Evolutionary conservation across 1,140 invertebrate species (phyloP).

Genomic region (Atopsyche davidsoni): DNA sequence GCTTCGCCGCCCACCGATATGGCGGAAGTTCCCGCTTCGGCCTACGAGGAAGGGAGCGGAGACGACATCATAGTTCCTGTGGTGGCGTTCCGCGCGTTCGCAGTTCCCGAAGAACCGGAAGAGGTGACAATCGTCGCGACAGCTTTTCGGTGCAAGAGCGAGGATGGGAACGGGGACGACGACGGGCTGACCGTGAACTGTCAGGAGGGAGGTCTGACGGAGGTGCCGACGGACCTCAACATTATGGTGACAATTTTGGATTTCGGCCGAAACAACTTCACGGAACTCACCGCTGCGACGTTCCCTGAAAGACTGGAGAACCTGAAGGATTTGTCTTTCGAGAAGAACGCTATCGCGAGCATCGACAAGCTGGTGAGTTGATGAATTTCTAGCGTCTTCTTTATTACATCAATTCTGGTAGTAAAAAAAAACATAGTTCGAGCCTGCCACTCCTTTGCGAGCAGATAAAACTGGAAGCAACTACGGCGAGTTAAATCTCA

Average conservation of each 20-base stretch:
- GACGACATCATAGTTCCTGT: background rate
- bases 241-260: background rate
- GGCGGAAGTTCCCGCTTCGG: too few species aligned
- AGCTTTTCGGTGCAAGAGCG: conserved; percentile 3
- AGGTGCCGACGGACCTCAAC: conserved; percentile 34
- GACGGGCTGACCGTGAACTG: conserved; percentile 38
- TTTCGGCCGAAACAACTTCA: conserved; percentile 8
- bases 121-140: background rate
- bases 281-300: background rate
- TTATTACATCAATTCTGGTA: too few species aligned
- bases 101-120: conserved; percentile 5
- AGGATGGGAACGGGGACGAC: conserved; percentile 32
- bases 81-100: background rate
- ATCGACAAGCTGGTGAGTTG: conserved; percentile 34
- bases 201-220: conserved; percentile 36
- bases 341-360: conserved; percentile 32
- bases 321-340: conserved; percentile 35
- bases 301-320: conserved; percentile 33
- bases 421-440: too few species aligned
- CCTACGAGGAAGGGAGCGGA: background rate
- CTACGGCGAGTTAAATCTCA: too few species aligned
- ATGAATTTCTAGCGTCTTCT: too few species aligned
- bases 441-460: too few species aligned
- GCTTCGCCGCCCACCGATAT: too few species aligned
- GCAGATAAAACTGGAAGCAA: too few species aligned